Evolutionary conservation across 1,140 invertebrate genomes (phyloP).

Genomic region (Chironomus striatipennis): DNA sequence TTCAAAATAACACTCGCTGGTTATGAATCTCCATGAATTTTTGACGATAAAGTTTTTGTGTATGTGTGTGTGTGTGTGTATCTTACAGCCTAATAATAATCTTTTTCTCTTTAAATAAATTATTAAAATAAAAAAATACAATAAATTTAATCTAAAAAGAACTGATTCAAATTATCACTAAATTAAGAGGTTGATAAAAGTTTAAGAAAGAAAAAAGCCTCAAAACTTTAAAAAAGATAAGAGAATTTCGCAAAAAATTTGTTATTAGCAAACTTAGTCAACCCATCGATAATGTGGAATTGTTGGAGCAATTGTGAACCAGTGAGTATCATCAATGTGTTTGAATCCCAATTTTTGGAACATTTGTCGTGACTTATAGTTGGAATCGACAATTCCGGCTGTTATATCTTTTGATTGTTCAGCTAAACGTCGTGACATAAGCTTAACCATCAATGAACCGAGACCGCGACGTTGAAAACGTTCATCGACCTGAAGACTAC

Average conservation of each 20-base stretch:
- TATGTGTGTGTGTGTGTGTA: too few relatives aligned
- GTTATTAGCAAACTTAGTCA: neutral
- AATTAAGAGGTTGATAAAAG: too few relatives aligned
- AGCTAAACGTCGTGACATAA: constrained; percentile 34
- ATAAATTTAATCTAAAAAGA: neutral
- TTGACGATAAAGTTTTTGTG: too few relatives aligned
- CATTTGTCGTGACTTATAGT: constrained; percentile 33
- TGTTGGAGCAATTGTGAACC: constrained; percentile 27
- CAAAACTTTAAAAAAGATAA: too few relatives aligned
- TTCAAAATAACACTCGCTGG: too few relatives aligned
- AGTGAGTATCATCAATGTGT: constrained; percentile 32
- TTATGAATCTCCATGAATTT: too few relatives aligned
- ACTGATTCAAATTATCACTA: too few relatives aligned
- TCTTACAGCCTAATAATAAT: too few relatives aligned
- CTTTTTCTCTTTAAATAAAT: too few relatives aligned
- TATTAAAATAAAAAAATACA: too few relatives aligned
- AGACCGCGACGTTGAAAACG: constrained; percentile 36
- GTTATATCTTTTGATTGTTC: constrained; percentile 35
- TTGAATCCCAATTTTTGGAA: constrained; percentile 38
- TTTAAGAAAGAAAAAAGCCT: too few relatives aligned
- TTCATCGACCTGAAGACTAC: constrained; percentile 36
- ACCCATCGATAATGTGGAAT: constrained; percentile 18
- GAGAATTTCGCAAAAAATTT: too few relatives aligned
- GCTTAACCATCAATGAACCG: constrained; percentile 34
- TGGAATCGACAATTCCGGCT: constrained; percentile 32